These are phyloP conservation scores for Pitangus sulphuratus DNA, from an alignment of 2,797 vertebrate genomes.

Conservation along the genomic window DNA sequence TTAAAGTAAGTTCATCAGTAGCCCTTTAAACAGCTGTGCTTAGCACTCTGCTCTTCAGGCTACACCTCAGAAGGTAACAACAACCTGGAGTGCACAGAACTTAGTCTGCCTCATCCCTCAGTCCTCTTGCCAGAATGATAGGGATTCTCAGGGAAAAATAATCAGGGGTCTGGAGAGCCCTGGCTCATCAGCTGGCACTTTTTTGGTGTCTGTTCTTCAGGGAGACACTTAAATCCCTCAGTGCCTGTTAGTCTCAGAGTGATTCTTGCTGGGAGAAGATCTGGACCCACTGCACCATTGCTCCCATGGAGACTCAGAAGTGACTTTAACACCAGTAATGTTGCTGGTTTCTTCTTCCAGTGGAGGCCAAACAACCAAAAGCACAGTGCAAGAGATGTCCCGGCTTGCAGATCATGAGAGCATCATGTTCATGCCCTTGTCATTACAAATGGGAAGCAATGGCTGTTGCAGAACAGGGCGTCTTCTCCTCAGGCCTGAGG, in stretches of 20 bases:
- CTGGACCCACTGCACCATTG: conserved; percentile 26
- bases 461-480: not conserved
- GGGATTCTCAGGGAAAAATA: not conserved
- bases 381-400: not conserved
- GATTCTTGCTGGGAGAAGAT: conserved; percentile 10
- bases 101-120: not conserved
- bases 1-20: not conserved
- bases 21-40: not conserved
- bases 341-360: conserved; percentile 21
- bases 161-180: not conserved
- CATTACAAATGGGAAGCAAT: not conserved
- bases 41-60: conserved; percentile 36
- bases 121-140: not conserved
- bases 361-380: not conserved
- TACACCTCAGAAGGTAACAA: not conserved
- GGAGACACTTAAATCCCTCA: not conserved
- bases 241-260: not conserved
- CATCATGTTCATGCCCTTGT: not conserved
- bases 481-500: conserved; percentile 25
- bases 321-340: not conserved
- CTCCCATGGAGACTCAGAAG: not conserved
- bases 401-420: not conserved
- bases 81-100: not conserved
- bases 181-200: not conserved
- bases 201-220: conserved; percentile 2